phyloP scores from a whole-genome alignment of 2,888 invertebrate species.

The Icerya purchasi region DNA sequence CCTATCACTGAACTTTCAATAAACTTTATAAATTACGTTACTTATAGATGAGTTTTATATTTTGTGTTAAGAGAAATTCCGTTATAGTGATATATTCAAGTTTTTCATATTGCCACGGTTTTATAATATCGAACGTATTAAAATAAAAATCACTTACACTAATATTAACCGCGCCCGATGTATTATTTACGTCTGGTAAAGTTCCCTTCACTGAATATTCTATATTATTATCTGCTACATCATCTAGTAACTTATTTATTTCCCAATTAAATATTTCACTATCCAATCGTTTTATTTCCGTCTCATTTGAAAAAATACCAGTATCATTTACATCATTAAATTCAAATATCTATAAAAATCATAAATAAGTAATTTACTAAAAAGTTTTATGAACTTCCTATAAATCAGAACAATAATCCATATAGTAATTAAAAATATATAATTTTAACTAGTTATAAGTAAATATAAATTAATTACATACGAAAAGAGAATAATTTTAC shows the following conservation, averaged over 20 bases:
- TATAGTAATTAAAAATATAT: not conserved
- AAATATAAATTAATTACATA: too few species aligned
- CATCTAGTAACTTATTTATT: slow-evolving; percentile 4
- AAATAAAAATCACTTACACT: not conserved
- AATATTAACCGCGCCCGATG: not conserved
- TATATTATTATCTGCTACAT: not conserved
- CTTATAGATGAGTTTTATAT: too few species aligned
- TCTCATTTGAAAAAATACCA: slow-evolving; percentile 1
- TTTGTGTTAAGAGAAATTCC: too few species aligned
- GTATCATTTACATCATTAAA: slow-evolving; percentile 13
- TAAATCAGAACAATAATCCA: too few species aligned
- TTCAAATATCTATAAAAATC: slow-evolving; percentile 12
- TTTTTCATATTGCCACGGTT: too few species aligned
- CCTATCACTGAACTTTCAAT: too few species aligned
- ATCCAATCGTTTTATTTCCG: slow-evolving; percentile 4
- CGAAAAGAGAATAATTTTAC: too few species aligned
- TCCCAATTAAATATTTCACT: slow-evolving; percentile 11
- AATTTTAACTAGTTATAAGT: too few species aligned
- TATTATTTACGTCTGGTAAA: not conserved
- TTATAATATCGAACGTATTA: not conserved
- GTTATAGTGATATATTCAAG: too few species aligned
- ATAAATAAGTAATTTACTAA: slow-evolving; percentile 4
- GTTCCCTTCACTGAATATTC: not conserved
- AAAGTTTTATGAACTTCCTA: too few species aligned
- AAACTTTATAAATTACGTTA: too few species aligned